Evolutionary conservation across 2,797 vertebrate genomes (phyloP).

Genomic region (Denticeps clupeoides): DNA sequence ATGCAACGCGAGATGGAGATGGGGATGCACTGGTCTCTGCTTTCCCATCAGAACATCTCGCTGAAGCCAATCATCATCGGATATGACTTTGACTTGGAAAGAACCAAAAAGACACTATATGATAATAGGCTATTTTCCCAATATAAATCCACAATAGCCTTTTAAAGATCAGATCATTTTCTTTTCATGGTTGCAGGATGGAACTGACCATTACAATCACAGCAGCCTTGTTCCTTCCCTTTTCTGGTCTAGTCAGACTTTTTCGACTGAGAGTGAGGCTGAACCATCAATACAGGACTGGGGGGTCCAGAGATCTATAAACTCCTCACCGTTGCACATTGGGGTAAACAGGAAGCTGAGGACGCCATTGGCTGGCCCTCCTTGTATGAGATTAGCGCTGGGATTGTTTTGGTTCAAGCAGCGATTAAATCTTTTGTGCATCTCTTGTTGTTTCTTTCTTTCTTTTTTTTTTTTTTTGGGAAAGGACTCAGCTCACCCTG

Average conservation of each 20-base stretch:
- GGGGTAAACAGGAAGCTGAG: no score
- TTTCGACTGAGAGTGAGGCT: no score
- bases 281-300: no score
- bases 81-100: slow-evolving; percentile 57
- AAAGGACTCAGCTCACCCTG: slow-evolving; percentile 42
- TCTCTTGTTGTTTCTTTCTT: slow-evolving; percentile 35
- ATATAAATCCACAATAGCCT: slow-evolving; percentile 54
- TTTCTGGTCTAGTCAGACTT: slow-evolving; percentile 44
- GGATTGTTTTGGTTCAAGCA: no score
- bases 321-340: no score
- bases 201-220: slow-evolving; percentile 54
- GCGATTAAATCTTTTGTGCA: no score
- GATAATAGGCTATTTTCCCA: slow-evolving; percentile 69
- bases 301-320: no score
- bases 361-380: no score
- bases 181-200: slow-evolving; percentile 56
- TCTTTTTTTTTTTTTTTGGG: slow-evolving; percentile 22
- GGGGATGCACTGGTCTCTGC: slow-evolving; percentile 61
- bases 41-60: slow-evolving; percentile 56
- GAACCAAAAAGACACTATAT: slow-evolving; percentile 54
- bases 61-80: slow-evolving; percentile 65
- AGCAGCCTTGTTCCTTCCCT: slow-evolving; percentile 36
- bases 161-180: slow-evolving; percentile 67
- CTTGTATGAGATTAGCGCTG: no score
- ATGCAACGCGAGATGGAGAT: slow-evolving; percentile 63